A percentile compares a stretch with the other conserved stretches of the same genome.
phyloP scores from a whole-genome alignment of 2,113 vertebrate genomes.

The Neodon shergylaensis region DNA sequence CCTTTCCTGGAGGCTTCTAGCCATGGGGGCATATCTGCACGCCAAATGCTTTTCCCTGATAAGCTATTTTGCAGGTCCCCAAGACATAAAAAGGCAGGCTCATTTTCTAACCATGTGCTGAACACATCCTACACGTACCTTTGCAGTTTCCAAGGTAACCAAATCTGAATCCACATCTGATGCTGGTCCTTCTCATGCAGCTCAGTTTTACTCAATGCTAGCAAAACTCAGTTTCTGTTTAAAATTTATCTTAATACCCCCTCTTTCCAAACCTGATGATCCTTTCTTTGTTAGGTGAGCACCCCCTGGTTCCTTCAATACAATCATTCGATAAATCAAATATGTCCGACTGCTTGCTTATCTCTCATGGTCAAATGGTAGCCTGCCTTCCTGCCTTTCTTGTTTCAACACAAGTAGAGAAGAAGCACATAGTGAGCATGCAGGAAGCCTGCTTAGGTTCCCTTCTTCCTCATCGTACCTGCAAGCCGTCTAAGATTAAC shows the following conservation, averaged over 20 bases:
- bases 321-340: neutral
- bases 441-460: neutral
- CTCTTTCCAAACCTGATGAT: neutral
- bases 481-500: slow-evolving; percentile 74
- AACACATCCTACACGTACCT: neutral
- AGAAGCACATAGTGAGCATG: neutral
- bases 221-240: slow-evolving; percentile 41
- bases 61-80: neutral
- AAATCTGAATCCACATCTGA: neutral
- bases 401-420: neutral
- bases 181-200: neutral
- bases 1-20: neutral
- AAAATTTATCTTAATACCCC: slow-evolving; percentile 11
- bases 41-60: neutral
- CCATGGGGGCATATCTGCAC: neutral
- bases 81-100: neutral
- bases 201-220: neutral
- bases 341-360: neutral
- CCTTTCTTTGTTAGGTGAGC: neutral
- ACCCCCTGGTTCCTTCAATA: neutral
- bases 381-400: neutral
- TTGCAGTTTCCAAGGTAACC: neutral
- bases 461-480: slow-evolving; percentile 76
- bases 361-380: neutral
- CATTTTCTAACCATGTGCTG: neutral